Evolutionary conservation across 1,140 invertebrate species (phyloP), one percentile per base, ranked within the genome.

Genomic region (Thalassaphorura encarpata): DNA sequence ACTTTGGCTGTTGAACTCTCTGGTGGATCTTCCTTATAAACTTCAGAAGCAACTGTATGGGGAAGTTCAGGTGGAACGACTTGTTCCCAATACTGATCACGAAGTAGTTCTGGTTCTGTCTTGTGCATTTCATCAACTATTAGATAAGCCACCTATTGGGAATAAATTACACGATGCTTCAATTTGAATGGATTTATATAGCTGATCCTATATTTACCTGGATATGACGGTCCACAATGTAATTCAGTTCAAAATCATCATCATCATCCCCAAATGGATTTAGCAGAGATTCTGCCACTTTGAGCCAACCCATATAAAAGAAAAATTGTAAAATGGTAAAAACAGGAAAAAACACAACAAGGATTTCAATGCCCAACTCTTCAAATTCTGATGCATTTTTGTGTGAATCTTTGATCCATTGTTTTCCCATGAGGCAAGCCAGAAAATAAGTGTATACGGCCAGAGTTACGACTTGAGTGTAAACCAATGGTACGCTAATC

Each of bases 61-160:
- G 89, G 89, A 52, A 91, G 69, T 67, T 89, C 85, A 5, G 78
- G 78, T 0, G 87, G 87, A 67, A 90, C 85, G 52, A 87, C 78
- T 67, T 89, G 83, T 66, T 90, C 87, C 87, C 87, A 91, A 68
- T 91, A 90, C 66, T 87, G 84, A 76, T 91, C 88, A 49, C 78
- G 79, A 27, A 91, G 81, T 41, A 91, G 69, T 69, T 89, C 84
- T 0, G 87, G 88, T 75, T 90, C 85, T 63, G 89, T 85, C 68
- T 89, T 83, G 68, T 92, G 87, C 87, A 91, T 91, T 73, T 90
- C 87, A 70, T 92, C 88, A 18, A 92, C 88, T 58, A 92, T 92
- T 62, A 90, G 72, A 71, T 89, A 92, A 4, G 84, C 85, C 1
- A 90, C 85, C 83, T 85, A n/a, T n/a, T n/a, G n/a, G n/a, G n/a